phyloP scores from a whole-genome alignment of 92 coral and sea anemone genomes.

The Parazoanthus atlanticus region DNA sequence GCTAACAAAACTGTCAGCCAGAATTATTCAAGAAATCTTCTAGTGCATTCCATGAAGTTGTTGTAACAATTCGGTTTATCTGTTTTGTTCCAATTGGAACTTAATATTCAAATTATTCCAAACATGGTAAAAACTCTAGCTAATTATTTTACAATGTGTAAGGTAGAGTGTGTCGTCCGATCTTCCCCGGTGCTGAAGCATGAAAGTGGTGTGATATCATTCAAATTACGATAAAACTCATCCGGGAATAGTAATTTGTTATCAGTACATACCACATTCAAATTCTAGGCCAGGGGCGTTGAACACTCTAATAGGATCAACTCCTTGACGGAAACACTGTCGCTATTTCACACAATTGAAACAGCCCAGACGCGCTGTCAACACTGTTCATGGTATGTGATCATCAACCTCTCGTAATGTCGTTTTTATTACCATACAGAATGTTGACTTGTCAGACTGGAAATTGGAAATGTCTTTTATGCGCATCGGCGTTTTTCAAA shows the following conservation, averaged over 20 bases:
- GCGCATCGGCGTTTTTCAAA: background rate
- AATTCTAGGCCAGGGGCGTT: conserved; percentile 35
- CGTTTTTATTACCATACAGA: background rate
- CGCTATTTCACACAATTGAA: conserved; percentile 30
- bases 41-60: background rate
- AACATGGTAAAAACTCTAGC: background rate
- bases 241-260: conserved; percentile 28
- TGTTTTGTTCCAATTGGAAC: background rate
- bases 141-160: conserved; percentile 13
- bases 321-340: conserved; percentile 19
- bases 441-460: background rate
- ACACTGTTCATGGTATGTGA: conserved; percentile 32
- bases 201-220: conserved; percentile 13
- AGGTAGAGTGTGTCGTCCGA: background rate
- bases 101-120: background rate
- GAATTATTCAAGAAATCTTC: background rate
- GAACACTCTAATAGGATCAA: conserved; percentile 19
- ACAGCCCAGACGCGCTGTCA: conserved; percentile 6
- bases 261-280: conserved; percentile 41
- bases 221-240: conserved; percentile 7
- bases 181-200: conserved; percentile 12
- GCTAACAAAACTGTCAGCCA: no score
- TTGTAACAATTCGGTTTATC: background rate
- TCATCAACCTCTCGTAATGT: conserved; percentile 6
- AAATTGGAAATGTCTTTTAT: background rate